Conservation (phyloP, 1,140 invertebrate species). For the Dryas iulia region DNA sequence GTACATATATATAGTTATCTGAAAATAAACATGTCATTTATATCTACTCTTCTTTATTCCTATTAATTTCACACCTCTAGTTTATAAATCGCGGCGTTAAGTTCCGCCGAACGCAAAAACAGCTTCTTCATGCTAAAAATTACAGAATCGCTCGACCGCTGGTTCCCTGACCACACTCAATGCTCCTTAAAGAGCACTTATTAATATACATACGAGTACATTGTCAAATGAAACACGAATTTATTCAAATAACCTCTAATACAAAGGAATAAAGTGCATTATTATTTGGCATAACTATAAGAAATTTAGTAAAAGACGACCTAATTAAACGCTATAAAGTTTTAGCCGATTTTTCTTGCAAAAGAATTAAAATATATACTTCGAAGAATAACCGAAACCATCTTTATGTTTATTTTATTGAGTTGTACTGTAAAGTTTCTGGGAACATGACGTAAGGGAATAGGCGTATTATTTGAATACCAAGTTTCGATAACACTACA, state of each 20-base stretch:
- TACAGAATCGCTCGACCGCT: too few relatives aligned
- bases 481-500: too few relatives aligned
- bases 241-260: background rate
- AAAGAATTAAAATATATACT: constrained; percentile 16
- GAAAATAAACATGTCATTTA: too few relatives aligned
- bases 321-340: constrained; percentile 17
- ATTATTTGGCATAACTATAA: background rate
- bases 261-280: background rate
- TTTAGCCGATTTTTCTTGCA: background rate
- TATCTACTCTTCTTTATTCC: too few relatives aligned
- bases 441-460: background rate
- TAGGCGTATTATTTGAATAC: too few relatives aligned
- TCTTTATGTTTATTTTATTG: constrained; percentile 12
- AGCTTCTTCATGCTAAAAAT: too few relatives aligned
- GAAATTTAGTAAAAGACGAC: background rate
- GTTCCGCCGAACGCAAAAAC: too few relatives aligned
- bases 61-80: too few relatives aligned
- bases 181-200: background rate
- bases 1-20: too few relatives aligned
- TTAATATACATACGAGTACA: background rate
- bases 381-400: constrained; percentile 11
- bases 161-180: background rate
- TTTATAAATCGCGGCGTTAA: too few relatives aligned
- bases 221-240: background rate
- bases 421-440: background rate